These are phyloP conservation scores for Drosophila micromelanica DNA, from an alignment of 1,140 invertebrate genomes.

Conservation along the genomic window DNA sequence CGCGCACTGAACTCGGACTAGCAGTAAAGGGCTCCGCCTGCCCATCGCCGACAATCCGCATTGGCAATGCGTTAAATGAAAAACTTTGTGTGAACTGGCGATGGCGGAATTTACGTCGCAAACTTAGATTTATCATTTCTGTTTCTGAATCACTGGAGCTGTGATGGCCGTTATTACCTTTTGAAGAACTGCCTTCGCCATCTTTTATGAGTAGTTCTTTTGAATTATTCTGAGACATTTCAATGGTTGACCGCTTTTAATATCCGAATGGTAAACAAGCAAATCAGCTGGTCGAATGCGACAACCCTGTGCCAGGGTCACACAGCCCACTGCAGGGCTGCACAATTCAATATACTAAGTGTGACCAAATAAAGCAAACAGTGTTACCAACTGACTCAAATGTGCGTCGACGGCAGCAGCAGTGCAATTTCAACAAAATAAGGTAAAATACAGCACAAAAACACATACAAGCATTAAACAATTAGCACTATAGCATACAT, in stretches of 20 bases:
- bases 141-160: conserved; percentile 45
- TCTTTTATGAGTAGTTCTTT: background rate
- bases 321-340: conserved; percentile 10
- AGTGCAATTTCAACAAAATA: conserved; percentile 80
- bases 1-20: conserved; percentile 26
- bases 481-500: conserved; percentile 41
- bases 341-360: conserved; percentile 4
- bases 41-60: conserved; percentile 32
- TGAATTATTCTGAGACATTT: conserved; percentile 40
- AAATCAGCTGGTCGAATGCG: conserved; percentile 15
- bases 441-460: conserved; percentile 69
- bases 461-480: conserved; percentile 56
- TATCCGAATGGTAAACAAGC: conserved; percentile 19
- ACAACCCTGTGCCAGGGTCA: conserved; percentile 4
- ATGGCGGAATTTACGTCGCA: conserved; percentile 39
- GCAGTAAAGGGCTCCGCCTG: background rate
- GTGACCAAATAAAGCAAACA: conserved; percentile 5
- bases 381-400: conserved; percentile 49
- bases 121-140: conserved; percentile 34
- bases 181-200: background rate
- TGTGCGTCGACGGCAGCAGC: conserved; percentile 39
- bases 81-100: conserved; percentile 31
- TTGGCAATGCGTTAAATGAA: conserved; percentile 52
- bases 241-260: background rate
- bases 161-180: conserved; percentile 1